Evolutionary conservation across 2,797 vertebrate species (phyloP), one percentile per base, ranked within the genome.

Genomic region (Gila robusta): DNA sequence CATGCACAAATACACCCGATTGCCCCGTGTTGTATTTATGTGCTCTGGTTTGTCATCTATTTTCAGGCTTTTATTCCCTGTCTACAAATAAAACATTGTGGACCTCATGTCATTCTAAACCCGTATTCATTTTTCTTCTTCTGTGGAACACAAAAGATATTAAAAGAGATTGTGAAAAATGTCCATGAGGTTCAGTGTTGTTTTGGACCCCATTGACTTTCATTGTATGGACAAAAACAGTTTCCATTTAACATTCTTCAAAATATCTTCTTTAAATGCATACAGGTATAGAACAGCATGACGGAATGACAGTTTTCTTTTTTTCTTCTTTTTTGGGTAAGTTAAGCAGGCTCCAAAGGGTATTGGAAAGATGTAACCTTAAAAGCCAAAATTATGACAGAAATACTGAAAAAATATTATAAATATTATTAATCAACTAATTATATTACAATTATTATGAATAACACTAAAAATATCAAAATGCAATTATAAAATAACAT

Each of bases 1-100:
- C 44, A 70, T 52, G 44, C 73, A 82, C 28, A 85, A 79, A n/a
- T 26, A 35, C 64, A 86, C 70, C 37, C 35, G 47, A 85, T n/a
- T 67, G 26, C 62, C 41, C 64, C 11, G 5, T 12, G 28, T 21
- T 77, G 69, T 66, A 59, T 77, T 67, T 67, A 72, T 54, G 35
- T 28, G 2, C 19, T 69, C 82, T 71, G 70, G 69, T 59, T 72
- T 72, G 37, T 72, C 64, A 83, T 83, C 47, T 78, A 69, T 71
- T 87, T 71, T 44, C 39, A 47, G 56, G 16, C 41, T 62, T 82
- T 66, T 41, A 39, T 41, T 74, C 10, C n/a, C n/a, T n/a, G 59
- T 69, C 62, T 49, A 59, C 49, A 82, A 59, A 54, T 12, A 72
- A 47, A 52, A 74, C 4, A 16, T 79, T 23, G 7, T 35, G 35